These are phyloP conservation scores for Amblyornis subalaris DNA, from an alignment of 2,113 vertebrate species.

Conservation along the genomic window DNA sequence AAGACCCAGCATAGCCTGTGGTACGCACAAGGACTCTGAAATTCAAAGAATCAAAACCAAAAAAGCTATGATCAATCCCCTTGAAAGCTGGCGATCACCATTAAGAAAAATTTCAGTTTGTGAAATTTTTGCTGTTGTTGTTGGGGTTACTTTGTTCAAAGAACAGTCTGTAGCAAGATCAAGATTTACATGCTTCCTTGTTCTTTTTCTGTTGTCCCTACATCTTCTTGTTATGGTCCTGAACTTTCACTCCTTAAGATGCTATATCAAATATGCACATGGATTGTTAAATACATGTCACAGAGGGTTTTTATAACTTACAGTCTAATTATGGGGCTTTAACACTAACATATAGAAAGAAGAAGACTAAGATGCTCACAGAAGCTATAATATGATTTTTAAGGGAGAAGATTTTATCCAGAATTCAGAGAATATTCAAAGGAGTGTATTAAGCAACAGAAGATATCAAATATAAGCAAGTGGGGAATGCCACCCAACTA, in stretches of 20 bases:
- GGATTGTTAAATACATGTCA: background rate
- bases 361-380: background rate
- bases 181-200: background rate
- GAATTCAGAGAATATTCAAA: background rate
- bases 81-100: background rate
- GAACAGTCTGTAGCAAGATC: background rate
- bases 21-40: background rate
- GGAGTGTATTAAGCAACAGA: background rate
- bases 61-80: background rate
- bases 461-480: background rate
- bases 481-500: fast-evolving
- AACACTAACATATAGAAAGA: background rate
- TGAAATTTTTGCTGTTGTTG: background rate
- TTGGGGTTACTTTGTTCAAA: background rate
- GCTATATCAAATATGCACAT: background rate
- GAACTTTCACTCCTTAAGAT: background rate
- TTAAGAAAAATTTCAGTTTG: background rate
- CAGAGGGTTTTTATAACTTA: background rate
- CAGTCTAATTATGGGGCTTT: background rate
- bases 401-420: background rate
- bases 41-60: background rate
- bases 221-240: background rate
- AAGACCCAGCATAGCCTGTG: background rate
- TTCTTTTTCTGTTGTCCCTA: background rate
- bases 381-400: background rate